Percentiles rank a stretch among this genome's conserved stretches.
phyloP scores from a whole-genome alignment of 92 coral and sea anemone genomes.

The Phenganax subtilis region DNA sequence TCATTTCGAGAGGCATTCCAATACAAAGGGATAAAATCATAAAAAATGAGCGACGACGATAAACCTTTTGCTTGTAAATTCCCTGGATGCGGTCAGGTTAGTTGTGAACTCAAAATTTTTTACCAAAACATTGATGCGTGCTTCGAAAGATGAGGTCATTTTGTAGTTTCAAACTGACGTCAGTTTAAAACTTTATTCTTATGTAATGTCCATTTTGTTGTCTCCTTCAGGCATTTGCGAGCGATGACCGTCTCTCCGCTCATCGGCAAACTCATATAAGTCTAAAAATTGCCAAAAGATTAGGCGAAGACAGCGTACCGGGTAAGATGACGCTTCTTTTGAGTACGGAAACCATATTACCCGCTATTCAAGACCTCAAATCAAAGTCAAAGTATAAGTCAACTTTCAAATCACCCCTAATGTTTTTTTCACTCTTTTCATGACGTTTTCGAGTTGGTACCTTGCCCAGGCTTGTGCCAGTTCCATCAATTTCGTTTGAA shows the following conservation, averaged over 20 bases:
- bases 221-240: conserved; percentile 78
- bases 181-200: conserved; percentile 50
- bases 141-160: conserved; percentile 92
- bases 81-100: conserved; percentile 91
- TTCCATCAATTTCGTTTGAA: background rate
- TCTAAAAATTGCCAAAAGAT: conserved; percentile 66
- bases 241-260: conserved; percentile 91
- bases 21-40: background rate
- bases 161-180: conserved; percentile 64
- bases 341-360: background rate
- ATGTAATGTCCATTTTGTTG: conserved; percentile 35
- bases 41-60: conserved; percentile 77
- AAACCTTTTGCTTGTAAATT: conserved; percentile 92
- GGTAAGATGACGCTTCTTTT: conserved; percentile 27
- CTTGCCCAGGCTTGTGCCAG: conserved; percentile 4
- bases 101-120: conserved; percentile 18
- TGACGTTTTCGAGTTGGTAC: background rate
- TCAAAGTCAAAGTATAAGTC: background rate
- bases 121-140: conserved; percentile 28
- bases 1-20: background rate
- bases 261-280: conserved; percentile 98
- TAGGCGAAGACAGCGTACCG: conserved; percentile 59
- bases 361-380: background rate
- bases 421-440: background rate
- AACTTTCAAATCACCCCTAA: background rate